phyloP scores from a whole-genome alignment of 2,888 invertebrate species.

The Standfussiana lucernea region DNA sequence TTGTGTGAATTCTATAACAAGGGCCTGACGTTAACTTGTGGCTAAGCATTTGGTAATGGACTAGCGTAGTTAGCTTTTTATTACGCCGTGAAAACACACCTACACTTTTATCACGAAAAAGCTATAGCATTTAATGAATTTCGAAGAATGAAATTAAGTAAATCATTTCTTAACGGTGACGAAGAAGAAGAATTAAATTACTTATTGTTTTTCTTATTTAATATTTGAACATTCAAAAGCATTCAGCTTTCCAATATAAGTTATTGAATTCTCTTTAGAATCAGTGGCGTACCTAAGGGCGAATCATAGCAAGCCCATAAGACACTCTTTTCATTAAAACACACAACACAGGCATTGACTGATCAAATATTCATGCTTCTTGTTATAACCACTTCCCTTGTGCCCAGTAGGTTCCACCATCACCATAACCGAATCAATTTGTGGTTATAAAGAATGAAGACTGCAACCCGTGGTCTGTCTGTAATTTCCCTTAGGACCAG shows the following conservation, averaged over 20 bases:
- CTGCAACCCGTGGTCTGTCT: constrained; percentile 60
- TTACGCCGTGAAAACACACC: constrained; percentile 48
- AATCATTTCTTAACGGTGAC: constrained; percentile 12
- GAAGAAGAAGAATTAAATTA: neutral
- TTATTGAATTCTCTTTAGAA: neutral
- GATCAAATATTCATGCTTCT: constrained; percentile 26
- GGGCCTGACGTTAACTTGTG: constrained; percentile 34
- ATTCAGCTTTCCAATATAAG: too few relatives aligned
- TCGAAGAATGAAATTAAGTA: constrained; percentile 46
- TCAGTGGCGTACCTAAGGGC: too few relatives aligned
- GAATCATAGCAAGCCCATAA: too few relatives aligned
- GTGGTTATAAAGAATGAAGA: constrained; percentile 39
- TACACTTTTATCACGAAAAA: constrained; percentile 42
- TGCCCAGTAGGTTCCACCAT: constrained; percentile 4
- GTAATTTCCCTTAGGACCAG: constrained; percentile 80
- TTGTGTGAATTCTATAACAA: constrained; percentile 56
- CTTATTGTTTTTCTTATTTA: neutral
- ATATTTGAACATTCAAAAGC: neutral
- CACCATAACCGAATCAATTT: constrained; percentile 55
- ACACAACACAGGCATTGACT: neutral
- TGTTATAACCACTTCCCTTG: constrained; percentile 4
- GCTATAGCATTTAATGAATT: constrained; percentile 41
- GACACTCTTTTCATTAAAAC: neutral
- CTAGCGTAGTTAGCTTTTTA: constrained; percentile 56
- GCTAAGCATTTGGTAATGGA: constrained; percentile 57